Percentiles rank a stretch among this genome's conserved stretches.
Conservation (phyloP, 2,888 invertebrate species). For the Galeopsomyia nigrocyanea region DNA sequence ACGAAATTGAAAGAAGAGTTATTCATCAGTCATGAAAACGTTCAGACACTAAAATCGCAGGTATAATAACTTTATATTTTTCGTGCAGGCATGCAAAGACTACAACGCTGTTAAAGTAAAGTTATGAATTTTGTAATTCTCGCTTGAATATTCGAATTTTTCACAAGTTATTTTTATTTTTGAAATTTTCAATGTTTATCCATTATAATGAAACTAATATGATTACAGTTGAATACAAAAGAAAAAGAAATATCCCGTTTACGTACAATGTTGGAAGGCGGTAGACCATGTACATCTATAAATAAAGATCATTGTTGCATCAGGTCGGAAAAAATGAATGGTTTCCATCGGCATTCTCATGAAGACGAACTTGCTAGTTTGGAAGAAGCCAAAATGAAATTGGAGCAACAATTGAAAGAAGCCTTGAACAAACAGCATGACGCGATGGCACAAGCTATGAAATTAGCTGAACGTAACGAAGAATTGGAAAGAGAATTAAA, state of each 20-base stretch:
- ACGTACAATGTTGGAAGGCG: conserved; percentile 79
- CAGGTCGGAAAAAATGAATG: conserved; percentile 68
- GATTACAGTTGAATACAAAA: conserved; percentile 59
- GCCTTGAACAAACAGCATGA: conserved; percentile 81
- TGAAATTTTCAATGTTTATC: not conserved
- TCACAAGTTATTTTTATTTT: not conserved
- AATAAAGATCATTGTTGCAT: conserved; percentile 79
- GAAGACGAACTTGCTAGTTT: conserved; percentile 57
- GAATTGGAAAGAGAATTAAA: conserved; percentile 78
- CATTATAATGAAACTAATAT: not conserved
- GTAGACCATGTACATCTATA: conserved; percentile 75
- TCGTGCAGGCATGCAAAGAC: conserved; percentile 30
- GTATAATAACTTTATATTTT: conserved; percentile 55
- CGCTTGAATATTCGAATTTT: not conserved
- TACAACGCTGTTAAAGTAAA: conserved; percentile 11
- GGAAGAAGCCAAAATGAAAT: conserved; percentile 73
- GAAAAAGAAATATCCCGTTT: conserved; percentile 81
- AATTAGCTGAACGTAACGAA: conserved; percentile 81
- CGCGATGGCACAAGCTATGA: conserved; percentile 83
- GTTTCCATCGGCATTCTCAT: conserved; percentile 71
- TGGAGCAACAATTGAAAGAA: conserved; percentile 72
- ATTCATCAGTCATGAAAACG: conserved; percentile 60
- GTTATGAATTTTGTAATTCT: conserved; percentile 9
- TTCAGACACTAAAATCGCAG: conserved; percentile 61
- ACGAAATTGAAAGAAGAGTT: conserved; percentile 62